Conservation (phyloP, 2,113 vertebrate genomes). For the Cottus gobio region DNA sequence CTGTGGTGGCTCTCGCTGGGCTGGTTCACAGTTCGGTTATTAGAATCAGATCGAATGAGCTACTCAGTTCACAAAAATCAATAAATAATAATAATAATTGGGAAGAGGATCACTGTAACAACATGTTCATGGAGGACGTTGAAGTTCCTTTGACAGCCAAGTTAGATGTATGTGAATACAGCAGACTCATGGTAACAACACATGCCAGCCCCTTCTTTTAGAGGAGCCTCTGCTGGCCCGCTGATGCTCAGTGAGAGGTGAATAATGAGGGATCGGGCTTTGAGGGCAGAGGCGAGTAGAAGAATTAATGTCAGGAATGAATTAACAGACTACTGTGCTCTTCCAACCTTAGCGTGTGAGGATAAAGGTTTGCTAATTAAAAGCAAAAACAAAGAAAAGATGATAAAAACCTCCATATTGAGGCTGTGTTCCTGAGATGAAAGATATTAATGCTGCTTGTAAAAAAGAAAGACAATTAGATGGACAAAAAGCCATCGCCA, state of each 20-base stretch:
- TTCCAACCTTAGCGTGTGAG: constrained; percentile 7
- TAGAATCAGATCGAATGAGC: constrained; percentile 30
- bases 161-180: neutral
- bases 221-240: neutral
- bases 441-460: constrained; percentile 62
- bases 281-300: constrained; percentile 26
- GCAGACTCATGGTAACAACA: neutral
- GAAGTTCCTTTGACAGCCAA: neutral
- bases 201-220: neutral
- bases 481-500: constrained; percentile 8
- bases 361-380: constrained; percentile 70
- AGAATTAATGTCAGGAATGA: constrained; percentile 56
- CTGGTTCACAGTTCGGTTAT: constrained; percentile 49
- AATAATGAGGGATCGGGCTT: constrained; percentile 53
- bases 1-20: constrained; percentile 2
- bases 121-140: constrained; percentile 19
- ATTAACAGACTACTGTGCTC: constrained; percentile 45
- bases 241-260: constrained; percentile 25
- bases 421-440: constrained; percentile 58
- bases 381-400: constrained; percentile 65
- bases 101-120: neutral
- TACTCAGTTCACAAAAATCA: neutral
- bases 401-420: constrained; percentile 41
- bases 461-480: constrained; percentile 57
- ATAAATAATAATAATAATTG: neutral